Conservation (phyloP, 2,797 vertebrate genomes). For the Aphelocoma californica region DNA sequence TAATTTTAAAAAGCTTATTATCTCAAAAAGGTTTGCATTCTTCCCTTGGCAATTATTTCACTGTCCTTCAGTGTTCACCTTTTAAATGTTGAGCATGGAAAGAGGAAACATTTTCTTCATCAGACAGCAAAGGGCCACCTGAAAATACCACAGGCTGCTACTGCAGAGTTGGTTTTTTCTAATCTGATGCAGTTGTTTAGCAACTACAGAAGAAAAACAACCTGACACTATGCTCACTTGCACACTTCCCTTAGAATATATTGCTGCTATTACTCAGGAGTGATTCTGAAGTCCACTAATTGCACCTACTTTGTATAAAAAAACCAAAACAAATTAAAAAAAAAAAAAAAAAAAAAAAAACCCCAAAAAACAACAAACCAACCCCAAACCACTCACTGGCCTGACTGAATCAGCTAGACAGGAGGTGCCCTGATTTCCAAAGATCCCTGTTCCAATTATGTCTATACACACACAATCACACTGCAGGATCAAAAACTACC, state of each 20-base stretch:
- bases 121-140: not conserved
- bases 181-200: not conserved
- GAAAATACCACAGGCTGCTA: not conserved
- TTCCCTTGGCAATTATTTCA: not conserved
- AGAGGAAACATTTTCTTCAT: not conserved
- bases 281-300: not conserved
- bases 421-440: not conserved
- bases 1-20: not conserved
- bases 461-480: not conserved
- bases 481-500: not conserved
- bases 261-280: not conserved
- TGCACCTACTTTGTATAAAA: not conserved
- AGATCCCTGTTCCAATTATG: not conserved
- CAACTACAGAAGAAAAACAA: not conserved
- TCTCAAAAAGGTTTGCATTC: not conserved
- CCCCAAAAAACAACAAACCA: no score
- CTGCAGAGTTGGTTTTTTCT: not conserved
- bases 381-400: fast-evolving
- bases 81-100: not conserved
- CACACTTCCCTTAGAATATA: not conserved
- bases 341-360: no score
- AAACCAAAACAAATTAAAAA: not conserved
- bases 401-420: not conserved
- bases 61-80: not conserved
- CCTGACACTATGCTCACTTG: not conserved